These are phyloP conservation scores for Cyrtorhinus lividipennis DNA, from an alignment of 1,140 invertebrate genomes.

Conservation along the genomic window DNA sequence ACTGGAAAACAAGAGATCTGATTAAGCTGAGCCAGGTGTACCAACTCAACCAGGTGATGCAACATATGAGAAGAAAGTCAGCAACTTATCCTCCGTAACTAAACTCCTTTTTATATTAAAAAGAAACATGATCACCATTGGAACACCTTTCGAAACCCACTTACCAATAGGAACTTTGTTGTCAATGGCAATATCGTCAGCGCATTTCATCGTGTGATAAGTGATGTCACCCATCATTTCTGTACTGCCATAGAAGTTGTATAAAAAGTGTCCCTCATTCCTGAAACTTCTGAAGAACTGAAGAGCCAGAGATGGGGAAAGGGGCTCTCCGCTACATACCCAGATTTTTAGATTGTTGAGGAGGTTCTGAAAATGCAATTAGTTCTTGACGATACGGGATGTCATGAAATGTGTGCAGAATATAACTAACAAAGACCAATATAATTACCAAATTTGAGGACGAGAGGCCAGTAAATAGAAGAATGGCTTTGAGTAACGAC, in stretches of 20 bases:
- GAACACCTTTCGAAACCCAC: too few relatives aligned
- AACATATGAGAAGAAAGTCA: too few relatives aligned
- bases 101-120: too few relatives aligned
- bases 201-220: slow-evolving; percentile 37
- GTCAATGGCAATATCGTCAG: slow-evolving; percentile 40
- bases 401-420: too few relatives aligned
- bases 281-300: slow-evolving; percentile 58
- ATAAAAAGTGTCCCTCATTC: slow-evolving; percentile 38
- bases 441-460: slow-evolving; percentile 22
- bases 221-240: slow-evolving; percentile 76
- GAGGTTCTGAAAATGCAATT: slow-evolving; percentile 17
- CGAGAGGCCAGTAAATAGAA: slow-evolving; percentile 45
- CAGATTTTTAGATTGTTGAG: slow-evolving; percentile 43
- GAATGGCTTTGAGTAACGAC: slow-evolving; percentile 58
- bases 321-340: slow-evolving; percentile 69
- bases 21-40: too few relatives aligned
- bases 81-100: too few relatives aligned
- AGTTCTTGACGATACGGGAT: too few relatives aligned
- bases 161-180: slow-evolving; percentile 68
- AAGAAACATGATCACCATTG: too few relatives aligned
- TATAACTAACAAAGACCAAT: too few relatives aligned
- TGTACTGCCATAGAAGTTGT: slow-evolving; percentile 81
- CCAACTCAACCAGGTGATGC: too few relatives aligned
- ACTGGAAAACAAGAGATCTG: too few relatives aligned
- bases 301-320: slow-evolving; percentile 45